Evolutionary conservation across 2,888 invertebrate species (phyloP).

Genomic region (Diaperis boleti): DNA sequence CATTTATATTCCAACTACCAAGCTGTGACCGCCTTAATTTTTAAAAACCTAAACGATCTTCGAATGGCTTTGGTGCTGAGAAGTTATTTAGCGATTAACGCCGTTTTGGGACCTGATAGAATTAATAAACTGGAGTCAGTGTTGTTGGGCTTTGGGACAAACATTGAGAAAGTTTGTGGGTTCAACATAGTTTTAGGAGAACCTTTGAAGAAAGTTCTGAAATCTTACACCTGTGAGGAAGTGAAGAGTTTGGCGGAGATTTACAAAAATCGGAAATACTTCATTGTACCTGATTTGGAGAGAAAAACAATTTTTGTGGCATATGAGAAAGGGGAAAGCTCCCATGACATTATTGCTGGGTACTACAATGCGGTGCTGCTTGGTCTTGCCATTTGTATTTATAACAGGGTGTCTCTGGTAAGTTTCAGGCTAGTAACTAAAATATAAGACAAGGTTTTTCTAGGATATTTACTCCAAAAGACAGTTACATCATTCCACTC

Average conservation of each 20-base stretch:
- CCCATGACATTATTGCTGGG: conserved; percentile 73
- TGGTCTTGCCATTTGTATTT: conserved; percentile 63
- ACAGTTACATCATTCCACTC: conserved; percentile 60
- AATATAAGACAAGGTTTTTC: not conserved
- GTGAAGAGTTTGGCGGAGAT: conserved; percentile 65
- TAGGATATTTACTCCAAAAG: conserved; percentile 60
- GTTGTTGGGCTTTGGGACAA: conserved; percentile 69
- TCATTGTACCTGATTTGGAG: conserved; percentile 69
- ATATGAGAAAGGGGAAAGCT: conserved; percentile 68
- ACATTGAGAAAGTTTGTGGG: conserved; percentile 71
- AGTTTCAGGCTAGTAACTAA: conserved; percentile 37
- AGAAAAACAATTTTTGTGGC: conserved; percentile 70
- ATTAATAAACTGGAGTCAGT: conserved; percentile 82
- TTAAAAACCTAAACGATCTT: conserved; percentile 85
- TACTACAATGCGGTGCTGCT: conserved; percentile 78
- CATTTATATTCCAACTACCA: conserved; percentile 91
- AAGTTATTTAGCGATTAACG: conserved; percentile 74
- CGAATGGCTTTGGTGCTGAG: conserved; percentile 79
- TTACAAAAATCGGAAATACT: conserved; percentile 69
- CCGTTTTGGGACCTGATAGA: conserved; percentile 72
- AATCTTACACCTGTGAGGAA: conserved; percentile 55
- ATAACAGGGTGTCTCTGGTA: conserved; percentile 60
- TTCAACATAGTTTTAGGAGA: conserved; percentile 73
- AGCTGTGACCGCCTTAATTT: conserved; percentile 84
- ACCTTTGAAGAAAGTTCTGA: conserved; percentile 65